A percentile compares a stretch with the other conserved stretches of the same genome.
phyloP scores from a whole-genome alignment of 2,888 invertebrate species.

The Galerucella pusilla region DNA sequence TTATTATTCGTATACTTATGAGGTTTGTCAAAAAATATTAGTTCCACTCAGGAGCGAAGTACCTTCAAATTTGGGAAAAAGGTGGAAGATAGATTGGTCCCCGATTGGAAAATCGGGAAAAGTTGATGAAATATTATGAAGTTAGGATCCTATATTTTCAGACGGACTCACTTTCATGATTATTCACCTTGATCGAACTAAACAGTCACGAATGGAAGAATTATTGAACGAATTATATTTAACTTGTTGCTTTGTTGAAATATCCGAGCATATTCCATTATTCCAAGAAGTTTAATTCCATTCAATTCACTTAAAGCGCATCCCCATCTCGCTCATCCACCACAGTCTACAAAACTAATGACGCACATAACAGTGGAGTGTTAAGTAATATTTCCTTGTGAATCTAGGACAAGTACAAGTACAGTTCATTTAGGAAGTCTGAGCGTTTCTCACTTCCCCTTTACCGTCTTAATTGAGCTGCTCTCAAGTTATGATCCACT shows the following conservation, averaged over 20 bases:
- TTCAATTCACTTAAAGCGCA: neutral
- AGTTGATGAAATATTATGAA: too few species aligned
- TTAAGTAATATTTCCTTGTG: slow-evolving; percentile 31
- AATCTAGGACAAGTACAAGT: slow-evolving; percentile 35
- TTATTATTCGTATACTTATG: too few species aligned
- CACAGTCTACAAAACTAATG: slow-evolving; percentile 22
- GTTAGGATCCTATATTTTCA: too few species aligned
- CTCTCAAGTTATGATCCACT: slow-evolving; percentile 8
- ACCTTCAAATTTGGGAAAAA: too few species aligned
- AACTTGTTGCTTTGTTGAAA: neutral
- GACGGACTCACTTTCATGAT: too few species aligned
- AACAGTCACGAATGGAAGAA: too few species aligned
- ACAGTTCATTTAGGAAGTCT: slow-evolving; percentile 15
- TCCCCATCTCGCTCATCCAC: slow-evolving; percentile 3
- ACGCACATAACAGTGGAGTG: slow-evolving; percentile 27
- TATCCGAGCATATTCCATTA: neutral
- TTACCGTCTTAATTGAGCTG: slow-evolving; percentile 16
- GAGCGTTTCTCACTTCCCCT: slow-evolving; percentile 11
- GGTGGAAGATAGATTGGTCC: too few species aligned
- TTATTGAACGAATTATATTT: too few species aligned
- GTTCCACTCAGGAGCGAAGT: too few species aligned
- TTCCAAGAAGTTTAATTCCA: slow-evolving; percentile 11
- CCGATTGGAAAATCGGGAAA: too few species aligned
- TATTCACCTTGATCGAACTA: too few species aligned
- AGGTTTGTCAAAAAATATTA: too few species aligned